A percentile compares a stretch with the other conserved stretches of the same genome.
Conservation (phyloP, 2,113 vertebrate genomes). For the Campylorhamphus procurvoides region DNA sequence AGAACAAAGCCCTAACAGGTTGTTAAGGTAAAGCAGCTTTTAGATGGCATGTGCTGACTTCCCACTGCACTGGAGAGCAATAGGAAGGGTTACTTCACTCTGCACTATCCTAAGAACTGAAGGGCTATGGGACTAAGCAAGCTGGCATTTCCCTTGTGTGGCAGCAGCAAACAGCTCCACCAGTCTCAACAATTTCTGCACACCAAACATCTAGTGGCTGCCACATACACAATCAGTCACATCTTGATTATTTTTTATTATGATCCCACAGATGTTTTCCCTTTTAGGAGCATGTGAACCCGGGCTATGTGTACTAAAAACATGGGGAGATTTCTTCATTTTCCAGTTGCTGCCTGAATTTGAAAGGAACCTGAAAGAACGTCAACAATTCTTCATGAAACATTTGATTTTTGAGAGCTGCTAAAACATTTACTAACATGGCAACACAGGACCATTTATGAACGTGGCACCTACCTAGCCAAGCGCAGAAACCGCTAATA, state of each 20-base stretch:
- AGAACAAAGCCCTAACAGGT: not conserved
- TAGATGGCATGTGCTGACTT: not conserved
- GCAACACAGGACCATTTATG: not conserved
- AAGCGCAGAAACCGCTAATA: conserved; percentile 28
- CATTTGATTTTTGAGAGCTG: not conserved
- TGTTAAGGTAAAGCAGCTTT: not conserved
- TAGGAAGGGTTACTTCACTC: not conserved
- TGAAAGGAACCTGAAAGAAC: not conserved
- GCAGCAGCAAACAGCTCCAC: not conserved
- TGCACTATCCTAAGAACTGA: not conserved
- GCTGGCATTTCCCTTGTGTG: not conserved
- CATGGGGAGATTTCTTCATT: not conserved
- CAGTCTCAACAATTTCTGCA: not conserved
- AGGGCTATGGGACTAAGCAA: not conserved
- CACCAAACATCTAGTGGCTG: not conserved
- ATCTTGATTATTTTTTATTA: not conserved
- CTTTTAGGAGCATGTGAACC: not conserved
- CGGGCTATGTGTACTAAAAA: not conserved
- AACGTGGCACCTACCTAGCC: not conserved
- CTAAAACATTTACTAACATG: not conserved
- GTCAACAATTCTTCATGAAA: not conserved
- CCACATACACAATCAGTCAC: not conserved
- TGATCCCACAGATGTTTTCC: not conserved
- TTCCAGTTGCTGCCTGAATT: not conserved
- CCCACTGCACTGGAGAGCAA: not conserved